Percentiles rank a stretch among this genome's conserved stretches.
phyloP scores from a whole-genome alignment of 2,113 vertebrate species.

The Anser brachyrhynchus region DNA sequence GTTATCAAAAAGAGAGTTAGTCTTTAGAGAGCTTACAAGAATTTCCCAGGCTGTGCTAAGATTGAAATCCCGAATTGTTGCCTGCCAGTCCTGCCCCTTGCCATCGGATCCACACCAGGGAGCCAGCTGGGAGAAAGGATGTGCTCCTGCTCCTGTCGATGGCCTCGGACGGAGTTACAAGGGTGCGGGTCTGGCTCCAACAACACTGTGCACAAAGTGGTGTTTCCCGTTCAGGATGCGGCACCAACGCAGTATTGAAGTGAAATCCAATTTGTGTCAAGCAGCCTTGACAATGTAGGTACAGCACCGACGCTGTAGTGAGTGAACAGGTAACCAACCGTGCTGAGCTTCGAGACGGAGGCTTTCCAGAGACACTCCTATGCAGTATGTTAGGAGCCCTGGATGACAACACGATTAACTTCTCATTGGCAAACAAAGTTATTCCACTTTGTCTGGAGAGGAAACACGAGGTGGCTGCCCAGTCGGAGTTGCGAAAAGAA shows the following conservation, averaged over 20 bases:
- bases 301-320: neutral
- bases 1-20: neutral
- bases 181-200: neutral
- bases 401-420: neutral
- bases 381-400: neutral
- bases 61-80: neutral
- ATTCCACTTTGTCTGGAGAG: neutral
- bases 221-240: rapidly evolving
- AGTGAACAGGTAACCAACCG: conserved; percentile 3
- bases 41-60: neutral
- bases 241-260: neutral
- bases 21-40: neutral
- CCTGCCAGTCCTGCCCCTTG: neutral
- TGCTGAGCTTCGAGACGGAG: neutral
- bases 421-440: conserved; percentile 32
- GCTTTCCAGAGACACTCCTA: neutral
- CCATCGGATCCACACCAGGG: neutral
- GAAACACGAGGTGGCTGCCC: neutral
- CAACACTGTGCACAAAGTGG: neutral
- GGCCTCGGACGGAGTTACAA: neutral
- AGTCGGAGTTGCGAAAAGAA: neutral
- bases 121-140: neutral
- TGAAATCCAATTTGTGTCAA: neutral
- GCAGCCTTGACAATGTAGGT: neutral
- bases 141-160: neutral